These are phyloP conservation scores for Desoria tigrina DNA, from an alignment of 2,888 invertebrate species.

Conservation along the genomic window DNA sequence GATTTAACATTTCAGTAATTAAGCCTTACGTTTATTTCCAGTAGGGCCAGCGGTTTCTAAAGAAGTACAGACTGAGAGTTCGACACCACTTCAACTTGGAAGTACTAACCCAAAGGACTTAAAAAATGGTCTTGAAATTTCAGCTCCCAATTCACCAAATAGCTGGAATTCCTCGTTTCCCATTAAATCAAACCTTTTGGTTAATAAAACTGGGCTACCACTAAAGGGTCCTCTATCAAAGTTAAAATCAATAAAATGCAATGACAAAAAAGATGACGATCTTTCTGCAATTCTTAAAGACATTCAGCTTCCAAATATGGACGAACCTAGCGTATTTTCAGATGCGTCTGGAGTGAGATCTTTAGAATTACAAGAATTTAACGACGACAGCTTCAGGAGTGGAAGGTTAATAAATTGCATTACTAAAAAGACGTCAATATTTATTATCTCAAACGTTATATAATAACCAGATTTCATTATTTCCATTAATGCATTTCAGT, in stretches of 20 bases:
- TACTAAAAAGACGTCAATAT: too few species aligned
- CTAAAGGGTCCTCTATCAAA: neutral
- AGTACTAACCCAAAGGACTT: neutral
- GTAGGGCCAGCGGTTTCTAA: conserved; percentile 17
- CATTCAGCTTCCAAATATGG: conserved; percentile 42
- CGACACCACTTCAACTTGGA: neutral
- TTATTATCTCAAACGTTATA: too few species aligned
- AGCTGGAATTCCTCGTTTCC: too few species aligned
- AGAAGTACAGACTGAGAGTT: conserved; percentile 31
- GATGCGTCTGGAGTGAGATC: conserved; percentile 34
- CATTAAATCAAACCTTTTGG: too few species aligned
- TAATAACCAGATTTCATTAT: too few species aligned
- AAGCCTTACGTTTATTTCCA: too few species aligned
- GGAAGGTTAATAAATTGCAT: conserved; percentile 12
- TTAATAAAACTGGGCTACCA: too few species aligned
- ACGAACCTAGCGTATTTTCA: conserved; percentile 43
- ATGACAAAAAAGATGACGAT: conserved; percentile 28
- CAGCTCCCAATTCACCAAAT: too few species aligned
- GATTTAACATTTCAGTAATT: too few species aligned
- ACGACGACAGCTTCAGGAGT: conserved; percentile 32
- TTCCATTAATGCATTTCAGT: conserved; percentile 22
- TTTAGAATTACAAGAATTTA: conserved; percentile 41
- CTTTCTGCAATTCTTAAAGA: conserved; percentile 45
- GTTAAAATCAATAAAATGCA: neutral
- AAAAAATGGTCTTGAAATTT: too few species aligned